A percentile compares a stretch with the other conserved stretches of the same genome.
Evolutionary conservation across 1,140 invertebrate genomes (phyloP).

Genomic region (Cotesia vestalis): DNA sequence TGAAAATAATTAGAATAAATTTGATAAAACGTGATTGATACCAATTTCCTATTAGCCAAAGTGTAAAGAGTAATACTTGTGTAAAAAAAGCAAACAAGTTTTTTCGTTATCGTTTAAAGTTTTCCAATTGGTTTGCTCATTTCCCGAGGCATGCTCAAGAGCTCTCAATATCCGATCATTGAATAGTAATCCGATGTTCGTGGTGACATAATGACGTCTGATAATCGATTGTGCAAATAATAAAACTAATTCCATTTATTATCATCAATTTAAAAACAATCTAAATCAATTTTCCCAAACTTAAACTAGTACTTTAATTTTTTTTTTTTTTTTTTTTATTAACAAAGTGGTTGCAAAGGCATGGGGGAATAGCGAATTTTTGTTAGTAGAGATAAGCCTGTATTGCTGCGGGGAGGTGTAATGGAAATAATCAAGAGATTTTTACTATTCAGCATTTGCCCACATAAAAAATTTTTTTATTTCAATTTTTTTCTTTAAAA

Average conservation of each 20-base stretch:
- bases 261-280: background rate
- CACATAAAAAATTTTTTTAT: no score
- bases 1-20: conserved; percentile 3
- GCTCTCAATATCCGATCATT: conserved; percentile 29
- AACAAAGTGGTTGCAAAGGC: no score
- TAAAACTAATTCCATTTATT: no score
- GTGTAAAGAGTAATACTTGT: background rate
- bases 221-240: background rate
- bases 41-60: background rate
- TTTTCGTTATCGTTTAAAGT: conserved; percentile 15
- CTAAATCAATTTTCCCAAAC: background rate
- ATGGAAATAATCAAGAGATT: no score
- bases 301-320: no score
- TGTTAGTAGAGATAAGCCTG: no score
- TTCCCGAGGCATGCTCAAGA: conserved; percentile 6
- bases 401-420: no score
- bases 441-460: no score
- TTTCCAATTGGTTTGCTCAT: conserved; percentile 29
- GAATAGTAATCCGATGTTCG: conserved; percentile 20
- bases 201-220: conserved; percentile 9
- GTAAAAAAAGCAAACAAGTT: conserved; percentile 19
- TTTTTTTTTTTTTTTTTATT: no score
- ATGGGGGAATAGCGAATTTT: no score
- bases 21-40: background rate
- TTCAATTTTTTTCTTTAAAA: no score